Evolutionary conservation across 1,140 invertebrate genomes (phyloP).

Genomic region (Ceratina calcarata): DNA sequence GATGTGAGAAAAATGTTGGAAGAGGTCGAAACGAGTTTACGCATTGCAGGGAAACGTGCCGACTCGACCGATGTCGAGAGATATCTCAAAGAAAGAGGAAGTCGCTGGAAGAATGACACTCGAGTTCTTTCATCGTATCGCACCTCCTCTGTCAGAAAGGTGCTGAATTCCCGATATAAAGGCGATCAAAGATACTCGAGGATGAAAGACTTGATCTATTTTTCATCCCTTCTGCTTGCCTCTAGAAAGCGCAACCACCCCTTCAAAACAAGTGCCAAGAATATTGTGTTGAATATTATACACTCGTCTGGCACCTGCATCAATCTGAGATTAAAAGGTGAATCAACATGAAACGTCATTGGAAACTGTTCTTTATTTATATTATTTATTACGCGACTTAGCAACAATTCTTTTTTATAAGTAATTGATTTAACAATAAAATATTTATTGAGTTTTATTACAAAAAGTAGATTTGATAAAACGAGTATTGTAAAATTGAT

Average conservation of each 20-base stretch:
- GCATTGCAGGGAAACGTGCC: constrained; percentile 52
- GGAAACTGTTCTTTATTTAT: too few relatives aligned
- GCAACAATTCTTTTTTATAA: too few relatives aligned
- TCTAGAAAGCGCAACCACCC: background rate
- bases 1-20: too few relatives aligned
- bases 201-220: constrained; percentile 36
- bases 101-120: constrained; percentile 51
- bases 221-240: constrained; percentile 3
- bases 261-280: background rate
- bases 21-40: too few relatives aligned
- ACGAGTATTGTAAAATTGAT: too few relatives aligned
- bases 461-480: too few relatives aligned
- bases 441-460: too few relatives aligned
- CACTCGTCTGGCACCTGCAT: background rate
- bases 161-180: constrained; percentile 55
- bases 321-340: too few relatives aligned
- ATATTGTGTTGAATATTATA: background rate
- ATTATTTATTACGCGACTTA: too few relatives aligned
- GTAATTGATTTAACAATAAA: too few relatives aligned
- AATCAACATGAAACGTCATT: too few relatives aligned
- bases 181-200: constrained; percentile 35
- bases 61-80: constrained; percentile 52
- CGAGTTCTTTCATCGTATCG: constrained; percentile 50
- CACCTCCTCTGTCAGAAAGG: constrained; percentile 51
- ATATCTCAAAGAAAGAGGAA: constrained; percentile 43